A percentile compares a stretch with the other conserved stretches of the same genome.
These are phyloP conservation scores for Leptopilina myrica DNA, from an alignment of 2,888 invertebrate species.

Conservation along the genomic window DNA sequence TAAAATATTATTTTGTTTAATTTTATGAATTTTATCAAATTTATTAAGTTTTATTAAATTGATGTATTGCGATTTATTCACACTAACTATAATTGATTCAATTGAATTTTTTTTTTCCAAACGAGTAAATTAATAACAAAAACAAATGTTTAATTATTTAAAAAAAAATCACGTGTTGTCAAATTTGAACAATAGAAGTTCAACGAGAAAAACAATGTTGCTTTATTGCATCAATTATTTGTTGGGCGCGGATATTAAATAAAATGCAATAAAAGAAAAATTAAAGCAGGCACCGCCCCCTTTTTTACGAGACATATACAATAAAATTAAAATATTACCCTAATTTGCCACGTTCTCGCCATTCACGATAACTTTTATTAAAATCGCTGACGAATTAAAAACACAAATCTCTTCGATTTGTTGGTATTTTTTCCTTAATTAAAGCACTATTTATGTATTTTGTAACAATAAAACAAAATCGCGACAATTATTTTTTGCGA, in stretches of 20 bases:
- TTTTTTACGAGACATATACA: constrained; percentile 55
- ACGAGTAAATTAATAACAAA: too few relatives aligned
- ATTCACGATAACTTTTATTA: constrained; percentile 45
- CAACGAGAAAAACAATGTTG: constrained; percentile 15
- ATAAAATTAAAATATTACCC: constrained; percentile 57
- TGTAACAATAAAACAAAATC: constrained; percentile 68
- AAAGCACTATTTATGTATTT: constrained; percentile 64
- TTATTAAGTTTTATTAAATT: too few relatives aligned
- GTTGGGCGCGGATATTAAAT: constrained; percentile 52
- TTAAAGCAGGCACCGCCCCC: constrained; percentile 71
- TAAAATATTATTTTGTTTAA: too few relatives aligned
- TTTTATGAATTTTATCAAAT: too few relatives aligned
- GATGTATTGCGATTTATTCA: too few relatives aligned
- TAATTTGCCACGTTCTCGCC: constrained; percentile 54
- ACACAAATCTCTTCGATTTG: constrained; percentile 52
- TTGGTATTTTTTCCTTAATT: constrained; percentile 57
- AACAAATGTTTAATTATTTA: too few relatives aligned
- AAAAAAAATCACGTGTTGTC: too few relatives aligned
- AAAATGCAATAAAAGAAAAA: constrained; percentile 61
- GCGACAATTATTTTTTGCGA: constrained; percentile 70
- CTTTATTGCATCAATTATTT: constrained; percentile 65
- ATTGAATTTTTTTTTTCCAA: too few relatives aligned
- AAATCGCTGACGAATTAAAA: constrained; percentile 34
- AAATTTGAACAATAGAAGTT: background rate
- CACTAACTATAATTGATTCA: too few relatives aligned